Percentiles rank a stretch among this genome's conserved stretches.
These are phyloP conservation scores for Auanema freiburgensis DNA, from an alignment of 2,888 invertebrate genomes.

Conservation along the genomic window DNA sequence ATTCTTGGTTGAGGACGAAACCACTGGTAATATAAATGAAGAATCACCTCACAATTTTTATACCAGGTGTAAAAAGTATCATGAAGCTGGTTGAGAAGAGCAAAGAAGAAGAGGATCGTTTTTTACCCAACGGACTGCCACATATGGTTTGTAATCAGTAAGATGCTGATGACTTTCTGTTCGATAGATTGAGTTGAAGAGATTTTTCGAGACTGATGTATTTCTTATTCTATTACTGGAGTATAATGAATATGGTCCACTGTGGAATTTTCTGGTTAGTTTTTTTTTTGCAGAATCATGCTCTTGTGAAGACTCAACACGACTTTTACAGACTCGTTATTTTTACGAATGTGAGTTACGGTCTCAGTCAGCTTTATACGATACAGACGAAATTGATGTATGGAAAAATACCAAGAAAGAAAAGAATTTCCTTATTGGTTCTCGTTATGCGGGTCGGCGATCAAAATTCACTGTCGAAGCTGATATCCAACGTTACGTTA, in stretches of 20 bases:
- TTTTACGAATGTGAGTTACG: constrained; percentile 4
- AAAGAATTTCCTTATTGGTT: background rate
- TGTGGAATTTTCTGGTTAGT: constrained; percentile 47
- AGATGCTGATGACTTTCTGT: constrained; percentile 61
- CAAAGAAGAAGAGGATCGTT: constrained; percentile 15
- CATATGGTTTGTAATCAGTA: constrained; percentile 78
- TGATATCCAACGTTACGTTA: too few species aligned
- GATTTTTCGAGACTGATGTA: constrained; percentile 78
- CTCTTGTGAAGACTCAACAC: too few species aligned
- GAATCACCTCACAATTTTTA: too few species aligned
- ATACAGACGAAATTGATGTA: background rate
- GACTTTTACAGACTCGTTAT: constrained; percentile 2
- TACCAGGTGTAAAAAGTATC: constrained; percentile 15
- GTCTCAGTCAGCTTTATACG: background rate
- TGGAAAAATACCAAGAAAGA: background rate
- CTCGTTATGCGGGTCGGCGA: background rate
- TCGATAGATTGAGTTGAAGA: constrained; percentile 68
- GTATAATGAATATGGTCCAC: constrained; percentile 35
- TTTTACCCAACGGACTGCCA: constrained; percentile 76
- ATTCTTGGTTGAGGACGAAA: constrained; percentile 45
- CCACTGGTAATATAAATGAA: constrained; percentile 22
- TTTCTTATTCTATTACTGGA: constrained; percentile 44
- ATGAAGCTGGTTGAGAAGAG: constrained; percentile 23
- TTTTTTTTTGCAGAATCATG: too few species aligned
- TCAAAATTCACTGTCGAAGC: too few species aligned